phyloP scores from a whole-genome alignment of 1,140 invertebrate species.

The Zaprionus lachaisei region DNA sequence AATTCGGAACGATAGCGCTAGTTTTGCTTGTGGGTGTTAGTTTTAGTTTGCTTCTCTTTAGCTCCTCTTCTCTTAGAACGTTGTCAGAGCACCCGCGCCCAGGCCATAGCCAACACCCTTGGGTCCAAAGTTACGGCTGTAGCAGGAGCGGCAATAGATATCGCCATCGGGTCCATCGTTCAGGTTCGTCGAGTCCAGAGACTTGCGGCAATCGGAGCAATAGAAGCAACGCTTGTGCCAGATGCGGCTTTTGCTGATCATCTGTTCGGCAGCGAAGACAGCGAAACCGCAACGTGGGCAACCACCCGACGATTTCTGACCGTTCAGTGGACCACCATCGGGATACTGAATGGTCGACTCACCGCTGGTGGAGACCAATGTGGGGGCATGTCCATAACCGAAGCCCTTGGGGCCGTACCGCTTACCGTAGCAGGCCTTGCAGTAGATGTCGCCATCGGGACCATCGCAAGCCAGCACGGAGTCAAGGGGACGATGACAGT shows the following conservation, averaged over 20 bases:
- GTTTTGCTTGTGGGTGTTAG: slow-evolving; percentile 9
- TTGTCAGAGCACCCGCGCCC: slow-evolving; percentile 93
- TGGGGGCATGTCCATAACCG: slow-evolving; percentile 94
- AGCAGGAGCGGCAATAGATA: slow-evolving; percentile 97
- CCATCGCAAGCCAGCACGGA: slow-evolving; percentile 95
- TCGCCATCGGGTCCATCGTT: slow-evolving; percentile 96
- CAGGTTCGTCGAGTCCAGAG: slow-evolving; percentile 95
- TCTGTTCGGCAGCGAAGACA: slow-evolving; percentile 96
- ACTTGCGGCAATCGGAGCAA: slow-evolving; percentile 96
- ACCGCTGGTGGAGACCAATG: slow-evolving; percentile 91
- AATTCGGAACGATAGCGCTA: slow-evolving; percentile 13
- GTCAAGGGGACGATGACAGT: slow-evolving; percentile 97
- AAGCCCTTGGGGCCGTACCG: slow-evolving; percentile 96
- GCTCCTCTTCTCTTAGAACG: slow-evolving; percentile 87
- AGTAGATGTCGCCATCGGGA: slow-evolving; percentile 95
- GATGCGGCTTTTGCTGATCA: slow-evolving; percentile 95
- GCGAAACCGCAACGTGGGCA: slow-evolving; percentile 94
- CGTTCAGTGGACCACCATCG: slow-evolving; percentile 86
- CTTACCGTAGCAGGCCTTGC: slow-evolving; percentile 94
- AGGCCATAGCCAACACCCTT: slow-evolving; percentile 96
- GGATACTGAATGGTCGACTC: slow-evolving; percentile 89
- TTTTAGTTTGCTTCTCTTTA: not conserved
- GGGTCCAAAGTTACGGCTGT: slow-evolving; percentile 96
- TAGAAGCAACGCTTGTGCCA: slow-evolving; percentile 99
- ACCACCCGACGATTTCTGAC: slow-evolving; percentile 86